Base-by-base conservation (phyloP, 2,888 invertebrate species). In the Meta bourneti region DNA sequence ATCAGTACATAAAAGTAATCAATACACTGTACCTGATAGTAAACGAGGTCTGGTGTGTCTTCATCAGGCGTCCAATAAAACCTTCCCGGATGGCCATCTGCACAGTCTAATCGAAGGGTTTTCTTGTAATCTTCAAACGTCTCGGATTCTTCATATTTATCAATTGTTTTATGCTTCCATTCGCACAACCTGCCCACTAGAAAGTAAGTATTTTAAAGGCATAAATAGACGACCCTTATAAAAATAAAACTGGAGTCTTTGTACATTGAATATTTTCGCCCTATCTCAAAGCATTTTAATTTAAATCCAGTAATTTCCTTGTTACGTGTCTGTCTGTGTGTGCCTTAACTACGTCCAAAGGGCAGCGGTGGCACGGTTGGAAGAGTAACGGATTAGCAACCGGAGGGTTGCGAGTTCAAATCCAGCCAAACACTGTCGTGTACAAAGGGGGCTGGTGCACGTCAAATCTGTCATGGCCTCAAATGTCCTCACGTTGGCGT, bases 31-130 rank as follows among this genome's bases (percentile, higher is more conserved):
- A 98, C 98, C 97, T 98, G 98, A 95, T 98, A 98, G 94, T 98
- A 98, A 0, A 98, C 96, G 87, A 96, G 94, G 95, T 98, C 97
- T 0, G 98, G 98, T 0, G 98, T 97, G 94, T 98, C 97, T 93
- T 96, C 95, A 0, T 97, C 97, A 69, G 98, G 98, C 0, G 97
- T 98, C 93, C 93, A 93, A 5, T 80, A 20, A 52, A 93, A 93
- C 9, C n/a, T 86, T 19, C 89, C 93, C 7, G 93, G 79, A 16
- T 98, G 98, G 0, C 96, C 96, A 0, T 93, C 93, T 61, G 96
- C 96, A 94, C 98, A 98, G 93, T 96, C 96, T 93, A 97, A 95
- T 93, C 96, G 96, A 82, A 98, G 95, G 0, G 98, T 98, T 93
- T 96, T 96, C 95, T 97, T 96, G 95, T 97, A 98, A 16, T 96